phyloP scores from a whole-genome alignment of 2,113 vertebrate genomes.

The Pollimyrus isidori region DNA sequence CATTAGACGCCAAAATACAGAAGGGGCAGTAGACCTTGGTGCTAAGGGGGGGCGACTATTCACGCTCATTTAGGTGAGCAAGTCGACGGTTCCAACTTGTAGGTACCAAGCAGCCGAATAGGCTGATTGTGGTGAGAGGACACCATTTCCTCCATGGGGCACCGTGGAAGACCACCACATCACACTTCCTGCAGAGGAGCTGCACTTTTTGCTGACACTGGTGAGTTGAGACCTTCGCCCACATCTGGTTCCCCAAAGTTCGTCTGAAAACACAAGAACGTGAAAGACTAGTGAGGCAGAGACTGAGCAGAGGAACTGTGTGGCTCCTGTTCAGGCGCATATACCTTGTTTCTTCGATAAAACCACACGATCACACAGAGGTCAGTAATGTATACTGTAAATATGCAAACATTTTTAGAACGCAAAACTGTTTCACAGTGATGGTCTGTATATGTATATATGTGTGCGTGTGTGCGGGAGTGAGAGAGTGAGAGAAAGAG shows the following conservation, averaged over 20 bases:
- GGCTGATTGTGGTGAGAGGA: neutral
- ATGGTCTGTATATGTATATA: neutral
- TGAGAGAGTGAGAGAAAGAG: neutral
- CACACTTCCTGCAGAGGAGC: neutral
- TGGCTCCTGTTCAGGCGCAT: neutral
- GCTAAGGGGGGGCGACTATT: neutral
- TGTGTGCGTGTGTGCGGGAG: neutral
- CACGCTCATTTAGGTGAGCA: neutral
- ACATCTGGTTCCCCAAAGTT: neutral
- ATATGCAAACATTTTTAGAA: neutral
- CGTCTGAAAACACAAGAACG: neutral
- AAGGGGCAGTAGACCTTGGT: neutral
- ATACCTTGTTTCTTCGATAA: neutral
- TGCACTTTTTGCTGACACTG: neutral
- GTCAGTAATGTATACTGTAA: neutral
- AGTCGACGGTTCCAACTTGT: neutral
- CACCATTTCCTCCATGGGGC: neutral
- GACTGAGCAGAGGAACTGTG: neutral
- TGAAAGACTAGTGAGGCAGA: neutral
- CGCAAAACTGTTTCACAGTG: neutral
- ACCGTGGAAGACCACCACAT: neutral
- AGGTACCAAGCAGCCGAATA: neutral
- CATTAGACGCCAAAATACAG: neutral
- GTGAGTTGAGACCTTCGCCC: neutral
- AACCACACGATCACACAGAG: neutral